Conservation (phyloP, 2,888 invertebrate genomes). For the Gerosis bhagava region DNA sequence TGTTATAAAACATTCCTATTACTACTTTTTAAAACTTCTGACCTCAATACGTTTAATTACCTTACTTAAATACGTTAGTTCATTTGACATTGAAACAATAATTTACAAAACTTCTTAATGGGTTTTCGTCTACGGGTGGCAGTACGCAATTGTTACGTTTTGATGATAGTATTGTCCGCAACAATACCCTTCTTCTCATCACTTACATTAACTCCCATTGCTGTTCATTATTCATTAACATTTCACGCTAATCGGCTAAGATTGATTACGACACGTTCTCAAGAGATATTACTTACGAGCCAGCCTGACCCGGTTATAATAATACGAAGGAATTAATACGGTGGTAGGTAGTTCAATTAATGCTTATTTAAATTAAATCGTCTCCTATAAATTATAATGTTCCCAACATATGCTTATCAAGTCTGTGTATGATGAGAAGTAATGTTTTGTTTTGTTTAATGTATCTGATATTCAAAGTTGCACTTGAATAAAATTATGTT, state of each 20-base stretch:
- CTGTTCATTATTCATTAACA: constrained; percentile 40
- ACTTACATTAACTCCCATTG: constrained; percentile 33
- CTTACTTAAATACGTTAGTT: constrained; percentile 33
- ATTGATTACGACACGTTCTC: constrained; percentile 39
- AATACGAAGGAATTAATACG: constrained; percentile 30
- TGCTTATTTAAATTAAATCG: constrained; percentile 43
- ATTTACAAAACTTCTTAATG: constrained; percentile 40
- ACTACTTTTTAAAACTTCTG: constrained; percentile 17
- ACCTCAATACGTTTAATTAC: constrained; percentile 36
- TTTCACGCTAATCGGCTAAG: constrained; percentile 40
- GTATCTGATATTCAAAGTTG: constrained; percentile 7
- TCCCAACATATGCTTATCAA: constrained; percentile 38
- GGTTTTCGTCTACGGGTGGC: constrained; percentile 34
- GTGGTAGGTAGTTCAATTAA: constrained; percentile 34
- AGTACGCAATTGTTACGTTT: constrained; percentile 34
- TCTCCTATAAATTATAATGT: constrained; percentile 45
- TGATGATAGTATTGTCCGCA: constrained; percentile 39
- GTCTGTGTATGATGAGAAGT: constrained; percentile 18
- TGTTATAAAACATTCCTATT: constrained; percentile 21
- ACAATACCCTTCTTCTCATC: constrained; percentile 28
- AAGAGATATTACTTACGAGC: constrained; percentile 27
- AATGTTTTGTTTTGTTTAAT: constrained; percentile 6
- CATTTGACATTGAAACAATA: constrained; percentile 38
- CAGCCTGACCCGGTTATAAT: constrained; percentile 20
- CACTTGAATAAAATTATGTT: constrained; percentile 10